Base-by-base conservation (phyloP, 2,113 vertebrate species). In the Burhinus bistriatus region DNA sequence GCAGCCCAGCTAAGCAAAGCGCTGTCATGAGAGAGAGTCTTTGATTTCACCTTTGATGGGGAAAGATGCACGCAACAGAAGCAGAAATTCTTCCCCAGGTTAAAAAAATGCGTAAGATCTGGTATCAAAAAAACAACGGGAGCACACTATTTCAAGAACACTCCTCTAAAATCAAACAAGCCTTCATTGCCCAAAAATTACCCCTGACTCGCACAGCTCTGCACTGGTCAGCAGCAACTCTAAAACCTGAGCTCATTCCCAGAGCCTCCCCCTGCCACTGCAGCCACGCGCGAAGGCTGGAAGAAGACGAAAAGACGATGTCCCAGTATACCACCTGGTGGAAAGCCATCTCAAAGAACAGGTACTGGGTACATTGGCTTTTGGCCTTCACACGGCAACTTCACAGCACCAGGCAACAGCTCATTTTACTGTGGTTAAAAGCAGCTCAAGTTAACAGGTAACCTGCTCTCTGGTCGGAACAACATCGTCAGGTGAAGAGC, bases 401-500 rank as follows among this genome's bases (percentile, higher is more conserved):
- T 40, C 40, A 40, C 55, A 59, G 77, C 51, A 18, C 8, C 0
- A 65, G 40, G 42, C 3, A 15, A 83, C 0, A 11, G 36, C 59
- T 85, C 59, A 1, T 40, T 19, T 65, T n/a, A 25, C 30, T 6
- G 9, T 1, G 7, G 11, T 25, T 30, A 17, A 69, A 38, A 51
- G 51, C 26, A 6, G 19, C 57, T 40, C 2, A 1, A 55, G 54
- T 4, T 17, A 55, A 38, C 12, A 34, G 45, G 32, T 45, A 54
- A 61, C 47, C 64, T 12, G 36, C 52, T 62, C 42, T 25, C 32
- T 4, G 14, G 17, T 5, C 12, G 26, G 38, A 61, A n/a, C 4
- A 55, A 32, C 3, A 55, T 4, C 0, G 0, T 14, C 34, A 14
- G 5, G 52, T 1, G 4, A 40, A 49, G 52, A 30, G 38, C 52